Conservation (phyloP, 2,113 vertebrate species). For the Halcyon malimbica region DNA sequence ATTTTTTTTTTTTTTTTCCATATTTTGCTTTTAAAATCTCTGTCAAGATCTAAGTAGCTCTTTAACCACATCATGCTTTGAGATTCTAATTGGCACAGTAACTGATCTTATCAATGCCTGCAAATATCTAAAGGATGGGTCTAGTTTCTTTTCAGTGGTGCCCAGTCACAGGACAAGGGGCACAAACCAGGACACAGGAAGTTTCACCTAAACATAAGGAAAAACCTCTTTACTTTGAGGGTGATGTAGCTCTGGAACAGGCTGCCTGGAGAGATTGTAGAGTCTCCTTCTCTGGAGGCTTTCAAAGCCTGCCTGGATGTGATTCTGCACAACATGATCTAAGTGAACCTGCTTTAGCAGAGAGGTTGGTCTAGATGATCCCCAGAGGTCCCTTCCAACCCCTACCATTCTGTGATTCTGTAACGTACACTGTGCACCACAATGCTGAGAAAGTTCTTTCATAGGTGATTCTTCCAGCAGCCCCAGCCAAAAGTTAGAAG, state of each 20-base stretch:
- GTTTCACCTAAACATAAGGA: no score
- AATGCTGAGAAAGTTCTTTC: neutral
- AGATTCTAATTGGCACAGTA: neutral
- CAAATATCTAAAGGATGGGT: neutral
- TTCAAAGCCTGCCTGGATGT: no score
- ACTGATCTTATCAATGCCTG: neutral
- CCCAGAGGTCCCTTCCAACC: neutral
- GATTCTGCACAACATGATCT: neutral
- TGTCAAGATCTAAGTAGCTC: neutral
- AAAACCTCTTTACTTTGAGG: no score
- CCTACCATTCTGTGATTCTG: neutral
- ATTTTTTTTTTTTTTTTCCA: neutral
- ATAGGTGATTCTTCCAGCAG: neutral
- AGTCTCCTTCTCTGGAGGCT: no score
- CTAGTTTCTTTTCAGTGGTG: no score
- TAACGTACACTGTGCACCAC: neutral
- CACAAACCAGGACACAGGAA: no score
- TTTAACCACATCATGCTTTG: neutral
- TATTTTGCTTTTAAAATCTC: neutral
- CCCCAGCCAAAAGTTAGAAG: neutral
- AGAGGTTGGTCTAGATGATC: neutral
- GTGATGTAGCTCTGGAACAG: no score
- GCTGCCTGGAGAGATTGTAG: no score
- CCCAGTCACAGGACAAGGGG: no score
- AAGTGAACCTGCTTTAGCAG: neutral